A percentile compares a stretch with the other conserved stretches of the same genome.
These are phyloP conservation scores for Lucinisca nassula DNA, from an alignment of 2,888 invertebrate genomes.

Conservation along the genomic window DNA sequence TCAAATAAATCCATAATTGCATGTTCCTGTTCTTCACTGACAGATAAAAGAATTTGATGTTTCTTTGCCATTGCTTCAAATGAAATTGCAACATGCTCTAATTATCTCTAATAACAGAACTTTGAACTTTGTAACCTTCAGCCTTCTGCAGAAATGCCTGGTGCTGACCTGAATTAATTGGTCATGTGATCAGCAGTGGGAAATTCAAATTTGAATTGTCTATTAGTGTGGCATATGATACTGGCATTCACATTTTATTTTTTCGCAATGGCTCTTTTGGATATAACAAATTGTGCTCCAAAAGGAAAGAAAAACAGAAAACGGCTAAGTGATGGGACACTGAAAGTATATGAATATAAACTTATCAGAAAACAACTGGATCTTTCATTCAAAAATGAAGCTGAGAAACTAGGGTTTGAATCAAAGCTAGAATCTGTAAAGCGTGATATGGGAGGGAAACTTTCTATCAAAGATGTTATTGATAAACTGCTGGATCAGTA, in stretches of 20 bases:
- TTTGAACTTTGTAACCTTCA: too few species aligned
- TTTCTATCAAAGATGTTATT: not conserved
- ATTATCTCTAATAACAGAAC: too few species aligned
- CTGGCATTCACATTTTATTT: not conserved
- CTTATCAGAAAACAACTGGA: not conserved
- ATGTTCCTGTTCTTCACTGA: not conserved
- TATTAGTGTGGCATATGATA: not conserved
- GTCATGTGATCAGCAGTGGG: not conserved
- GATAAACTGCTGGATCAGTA: not conserved
- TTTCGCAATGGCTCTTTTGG: not conserved
- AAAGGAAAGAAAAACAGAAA: not conserved
- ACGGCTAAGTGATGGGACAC: conserved; percentile 4
- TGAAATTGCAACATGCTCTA: too few species aligned
- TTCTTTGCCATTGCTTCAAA: not conserved
- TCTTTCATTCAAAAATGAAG: not conserved
- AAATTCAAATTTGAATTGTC: not conserved
- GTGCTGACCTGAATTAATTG: not conserved
- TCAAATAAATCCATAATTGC: not conserved
- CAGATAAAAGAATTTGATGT: not conserved
- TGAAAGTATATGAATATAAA: not conserved
- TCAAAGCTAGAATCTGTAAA: not conserved
- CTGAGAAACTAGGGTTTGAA: not conserved
- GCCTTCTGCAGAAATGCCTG: not conserved
- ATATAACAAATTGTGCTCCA: not conserved
- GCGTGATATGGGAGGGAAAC: not conserved